A percentile compares a stretch with the other conserved stretches of the same genome.
Conservation (phyloP, 2,888 invertebrate genomes). For the Pollenia labialis region DNA sequence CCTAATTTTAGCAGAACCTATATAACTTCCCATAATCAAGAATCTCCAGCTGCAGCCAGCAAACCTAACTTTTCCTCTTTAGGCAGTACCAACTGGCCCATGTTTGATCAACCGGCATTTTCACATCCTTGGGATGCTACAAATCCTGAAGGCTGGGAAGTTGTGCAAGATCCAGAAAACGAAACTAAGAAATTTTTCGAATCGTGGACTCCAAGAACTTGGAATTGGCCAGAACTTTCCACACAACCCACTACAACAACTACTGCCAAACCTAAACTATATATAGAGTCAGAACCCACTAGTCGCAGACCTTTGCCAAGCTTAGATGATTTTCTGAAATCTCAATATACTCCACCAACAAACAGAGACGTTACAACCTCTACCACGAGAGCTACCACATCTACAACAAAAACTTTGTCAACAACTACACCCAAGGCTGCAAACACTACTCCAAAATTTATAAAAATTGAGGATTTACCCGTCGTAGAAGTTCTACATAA, state of each 20-base stretch:
- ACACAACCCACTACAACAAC: conserved; percentile 22
- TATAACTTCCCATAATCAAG: conserved; percentile 24
- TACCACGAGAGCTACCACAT: conserved; percentile 1
- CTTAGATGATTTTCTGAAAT: conserved; percentile 71
- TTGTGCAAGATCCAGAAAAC: conserved; percentile 34
- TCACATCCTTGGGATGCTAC: conserved; percentile 31
- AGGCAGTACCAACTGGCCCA: conserved; percentile 25
- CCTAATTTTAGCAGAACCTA: conserved; percentile 17
- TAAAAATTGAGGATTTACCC: conserved; percentile 74
- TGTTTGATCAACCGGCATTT: conserved; percentile 7
- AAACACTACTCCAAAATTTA: conserved; percentile 24
- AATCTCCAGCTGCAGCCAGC: neutral
- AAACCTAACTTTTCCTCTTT: conserved; percentile 19
- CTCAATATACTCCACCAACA: conserved; percentile 57
- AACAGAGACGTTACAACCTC: conserved; percentile 16
- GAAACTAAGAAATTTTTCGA: conserved; percentile 35
- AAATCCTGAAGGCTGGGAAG: conserved; percentile 29
- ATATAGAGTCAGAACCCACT: conserved; percentile 8
- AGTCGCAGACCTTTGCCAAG: conserved; percentile 58
- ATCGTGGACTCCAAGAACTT: conserved; percentile 55
- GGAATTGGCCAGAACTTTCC: conserved; percentile 46
- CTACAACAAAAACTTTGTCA: neutral
- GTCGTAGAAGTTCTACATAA: conserved; percentile 57
- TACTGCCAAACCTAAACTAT: conserved; percentile 33
- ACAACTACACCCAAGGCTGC: conserved; percentile 34